Evolutionary conservation across 2,797 vertebrate species (phyloP), one percentile per base, ranked within the genome.

Genomic region (Tangara arthus): DNA sequence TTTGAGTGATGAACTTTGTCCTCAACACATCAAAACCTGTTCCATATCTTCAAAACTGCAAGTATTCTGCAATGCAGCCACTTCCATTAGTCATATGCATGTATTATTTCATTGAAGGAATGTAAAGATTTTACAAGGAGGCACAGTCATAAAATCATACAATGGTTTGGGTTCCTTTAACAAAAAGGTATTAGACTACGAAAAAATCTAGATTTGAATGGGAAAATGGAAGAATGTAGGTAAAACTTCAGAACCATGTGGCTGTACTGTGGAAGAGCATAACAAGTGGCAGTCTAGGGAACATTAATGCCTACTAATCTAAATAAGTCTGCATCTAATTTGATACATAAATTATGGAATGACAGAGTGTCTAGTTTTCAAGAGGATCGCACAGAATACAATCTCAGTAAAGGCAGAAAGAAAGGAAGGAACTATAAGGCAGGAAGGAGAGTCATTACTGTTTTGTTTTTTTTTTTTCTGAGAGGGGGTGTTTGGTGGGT

Each of bases 361-460:
- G 35, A 46, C 8, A 1, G 2, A 57, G 15, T 47, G 63, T 84
- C 64, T 73, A 68, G 24, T 75, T 95, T 92, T 87, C 44, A 78
- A 82, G 42, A 78, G 21, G n/a, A 75, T 94, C 35, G 52, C 3
- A 6, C 23, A 72, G 35, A 82, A 89, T 19, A 69, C 21, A 61
- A 50, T 79, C 57, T 80, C 37, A 85, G 56, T 60, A 86, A 82
- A 44, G 47, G 27, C 68, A 92, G 64, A 63, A 71, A 87, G 77
- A 86, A 66, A 80, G 63, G 80, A 94, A 90, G 77, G 81, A 94
- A 85, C 53, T 82, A 16, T 42, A 23, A 96, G 42, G 32, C 53
- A 77, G 86, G 86, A 93, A 93, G 41, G 27, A 89, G 34, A 87
- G n/a, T 37, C 49, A 87, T 83, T 76, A 93, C 66, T 84, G 42